Evolutionary conservation across 2,113 vertebrate species (phyloP).

Genomic region (Larimichthys crocea): DNA sequence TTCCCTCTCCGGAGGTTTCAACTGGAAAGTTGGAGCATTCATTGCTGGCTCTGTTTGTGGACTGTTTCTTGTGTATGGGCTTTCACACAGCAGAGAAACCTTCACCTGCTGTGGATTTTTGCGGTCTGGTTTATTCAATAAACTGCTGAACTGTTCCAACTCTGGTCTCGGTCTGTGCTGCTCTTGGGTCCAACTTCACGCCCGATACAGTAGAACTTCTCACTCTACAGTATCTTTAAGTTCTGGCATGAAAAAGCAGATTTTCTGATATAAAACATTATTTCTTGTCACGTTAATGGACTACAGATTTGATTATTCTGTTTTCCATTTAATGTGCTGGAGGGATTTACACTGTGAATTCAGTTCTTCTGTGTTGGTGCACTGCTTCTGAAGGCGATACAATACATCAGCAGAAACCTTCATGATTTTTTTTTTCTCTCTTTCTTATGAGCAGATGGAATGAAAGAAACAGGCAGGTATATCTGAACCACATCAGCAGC

Average conservation of each 20-base stretch:
- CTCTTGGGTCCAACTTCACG: no score
- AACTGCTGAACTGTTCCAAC: no score
- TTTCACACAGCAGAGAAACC: no score
- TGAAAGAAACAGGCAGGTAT: not conserved
- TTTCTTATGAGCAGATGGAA: not conserved
- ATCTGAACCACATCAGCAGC: not conserved
- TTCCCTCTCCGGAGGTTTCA: no score
- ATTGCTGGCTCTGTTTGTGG: no score
- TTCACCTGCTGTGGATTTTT: no score
- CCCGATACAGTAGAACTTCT: not conserved
- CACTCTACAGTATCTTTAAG: not conserved
- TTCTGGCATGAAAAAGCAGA: not conserved
- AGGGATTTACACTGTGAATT: constrained; percentile 46
- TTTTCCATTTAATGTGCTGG: constrained; percentile 60
- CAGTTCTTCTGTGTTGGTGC: not conserved
- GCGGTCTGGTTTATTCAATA: no score
- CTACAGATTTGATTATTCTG: constrained; percentile 51
- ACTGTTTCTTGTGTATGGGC: no score
- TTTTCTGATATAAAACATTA: constrained; percentile 33
- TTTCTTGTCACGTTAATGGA: constrained; percentile 49
- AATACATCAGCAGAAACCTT: not conserved
- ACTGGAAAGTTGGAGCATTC: no score
- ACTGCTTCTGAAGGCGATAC: constrained; percentile 7
- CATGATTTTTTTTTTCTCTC: not conserved
- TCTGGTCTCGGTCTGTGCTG: no score